These are phyloP conservation scores for Globia sparganii DNA, from an alignment of 2,888 invertebrate species.

Conservation along the genomic window DNA sequence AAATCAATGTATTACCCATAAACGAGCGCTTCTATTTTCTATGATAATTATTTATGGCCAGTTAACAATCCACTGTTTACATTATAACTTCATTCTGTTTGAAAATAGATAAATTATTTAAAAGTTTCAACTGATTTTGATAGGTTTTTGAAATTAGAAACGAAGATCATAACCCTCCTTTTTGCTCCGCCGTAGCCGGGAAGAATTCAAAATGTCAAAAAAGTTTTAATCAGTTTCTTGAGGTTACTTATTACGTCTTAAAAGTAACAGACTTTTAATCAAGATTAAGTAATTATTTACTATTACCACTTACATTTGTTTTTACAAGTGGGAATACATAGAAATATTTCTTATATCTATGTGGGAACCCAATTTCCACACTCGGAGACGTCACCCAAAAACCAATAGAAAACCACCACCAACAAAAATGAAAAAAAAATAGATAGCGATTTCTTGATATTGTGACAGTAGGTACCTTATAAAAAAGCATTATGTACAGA, in stretches of 20 bases:
- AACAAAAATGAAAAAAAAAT: too few species aligned
- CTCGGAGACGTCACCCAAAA: too few species aligned
- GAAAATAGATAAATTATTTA: conserved; percentile 2
- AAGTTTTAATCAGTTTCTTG: background rate
- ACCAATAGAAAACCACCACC: too few species aligned
- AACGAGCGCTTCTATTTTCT: conserved; percentile 32
- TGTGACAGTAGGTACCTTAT: too few species aligned
- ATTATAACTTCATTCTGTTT: background rate
- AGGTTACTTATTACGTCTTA: too few species aligned
- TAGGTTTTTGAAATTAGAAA: background rate
- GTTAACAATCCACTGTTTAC: conserved; percentile 15
- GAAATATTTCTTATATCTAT: too few species aligned
- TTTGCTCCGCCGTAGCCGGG: too few species aligned
- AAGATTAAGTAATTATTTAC: background rate
- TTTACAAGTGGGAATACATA: too few species aligned
- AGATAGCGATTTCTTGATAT: too few species aligned
- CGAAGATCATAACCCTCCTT: too few species aligned
- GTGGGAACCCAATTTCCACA: too few species aligned
- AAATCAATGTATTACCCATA: conserved; percentile 49
- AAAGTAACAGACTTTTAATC: background rate
- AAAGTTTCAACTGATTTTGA: background rate
- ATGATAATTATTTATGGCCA: conserved; percentile 36
- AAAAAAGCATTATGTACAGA: background rate
- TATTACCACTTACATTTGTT: too few species aligned
- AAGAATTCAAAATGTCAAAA: background rate